Evolutionary conservation across 2,113 vertebrate species (phyloP).

Genomic region (Nansenia antarctica): DNA sequence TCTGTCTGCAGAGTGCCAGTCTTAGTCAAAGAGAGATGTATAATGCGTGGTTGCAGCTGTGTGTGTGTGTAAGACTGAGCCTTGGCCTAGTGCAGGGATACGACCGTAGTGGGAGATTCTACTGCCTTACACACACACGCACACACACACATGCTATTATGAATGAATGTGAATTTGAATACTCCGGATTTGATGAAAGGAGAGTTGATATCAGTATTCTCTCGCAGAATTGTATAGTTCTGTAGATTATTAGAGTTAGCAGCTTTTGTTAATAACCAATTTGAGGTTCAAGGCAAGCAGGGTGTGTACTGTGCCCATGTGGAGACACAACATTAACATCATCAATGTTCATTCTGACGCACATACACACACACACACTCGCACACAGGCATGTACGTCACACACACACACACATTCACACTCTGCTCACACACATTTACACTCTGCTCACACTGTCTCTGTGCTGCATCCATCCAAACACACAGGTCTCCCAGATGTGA

Average conservation of each 20-base stretch:
- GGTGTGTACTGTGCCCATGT: not conserved
- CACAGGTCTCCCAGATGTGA: not conserved
- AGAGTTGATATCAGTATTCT: not conserved
- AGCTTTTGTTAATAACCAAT: no score
- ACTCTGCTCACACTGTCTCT: not conserved
- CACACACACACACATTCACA: not conserved
- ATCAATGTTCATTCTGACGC: not conserved
- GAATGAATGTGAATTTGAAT: not conserved
- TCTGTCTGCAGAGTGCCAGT: not conserved
- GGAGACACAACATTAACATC: not conserved
- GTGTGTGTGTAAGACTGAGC: constrained; percentile 21
- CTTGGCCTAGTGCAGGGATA: constrained; percentile 24
- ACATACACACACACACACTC: not conserved
- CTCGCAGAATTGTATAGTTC: no score
- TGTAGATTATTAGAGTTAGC: no score
- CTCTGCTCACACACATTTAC: not conserved
- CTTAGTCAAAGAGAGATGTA: not conserved
- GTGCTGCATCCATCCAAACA: not conserved
- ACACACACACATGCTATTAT: not conserved
- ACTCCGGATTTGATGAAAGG: not conserved
- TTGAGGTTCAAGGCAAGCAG: not conserved
- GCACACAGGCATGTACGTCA: not conserved
- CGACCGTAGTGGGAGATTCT: constrained; percentile 17
- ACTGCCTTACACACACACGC: no score
- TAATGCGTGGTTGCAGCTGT: constrained; percentile 28